Percentiles rank a stretch among this genome's conserved stretches.
phyloP scores from a whole-genome alignment of 1,140 invertebrate genomes.

The Zaprionus inermis region DNA sequence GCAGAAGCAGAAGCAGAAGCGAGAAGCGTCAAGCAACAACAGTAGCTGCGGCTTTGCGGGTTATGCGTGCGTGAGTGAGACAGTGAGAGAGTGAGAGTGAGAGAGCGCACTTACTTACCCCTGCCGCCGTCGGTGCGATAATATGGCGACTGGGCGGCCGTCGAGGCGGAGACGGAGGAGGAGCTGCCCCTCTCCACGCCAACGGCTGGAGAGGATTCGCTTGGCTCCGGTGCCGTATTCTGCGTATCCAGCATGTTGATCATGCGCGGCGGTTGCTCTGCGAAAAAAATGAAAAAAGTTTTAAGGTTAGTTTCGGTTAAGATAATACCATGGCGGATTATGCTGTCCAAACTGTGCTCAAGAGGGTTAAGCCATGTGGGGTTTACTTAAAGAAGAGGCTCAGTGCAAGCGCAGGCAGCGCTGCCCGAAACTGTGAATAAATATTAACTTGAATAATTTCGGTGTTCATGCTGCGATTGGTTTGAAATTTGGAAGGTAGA shows the following conservation, averaged over 20 bases:
- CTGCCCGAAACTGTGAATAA: no score
- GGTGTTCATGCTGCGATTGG: no score
- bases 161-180: slow-evolving; percentile 34
- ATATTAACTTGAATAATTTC: no score
- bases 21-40: slow-evolving; percentile 2
- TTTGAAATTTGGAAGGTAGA: no score
- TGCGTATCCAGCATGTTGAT: slow-evolving; percentile 82
- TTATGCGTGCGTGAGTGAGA: slow-evolving; percentile 5
- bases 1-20: neutral
- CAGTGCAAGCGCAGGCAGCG: no score
- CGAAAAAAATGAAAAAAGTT: neutral
- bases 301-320: neutral
- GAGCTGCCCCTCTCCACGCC: slow-evolving; percentile 40
- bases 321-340: neutral
- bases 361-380: neutral
- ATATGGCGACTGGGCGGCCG: slow-evolving; percentile 66
- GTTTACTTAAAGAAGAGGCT: no score
- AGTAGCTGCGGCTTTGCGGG: neutral
- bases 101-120: slow-evolving; percentile 83
- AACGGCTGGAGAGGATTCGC: slow-evolving; percentile 36
- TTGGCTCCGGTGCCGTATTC: slow-evolving; percentile 82
- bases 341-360: neutral
- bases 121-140: slow-evolving; percentile 81
- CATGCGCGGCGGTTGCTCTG: slow-evolving; percentile 79
- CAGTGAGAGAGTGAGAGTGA: slow-evolving; percentile 39